Evolutionary conservation across 2,888 invertebrate genomes (phyloP).

Genomic region (Phaonia tiefii): DNA sequence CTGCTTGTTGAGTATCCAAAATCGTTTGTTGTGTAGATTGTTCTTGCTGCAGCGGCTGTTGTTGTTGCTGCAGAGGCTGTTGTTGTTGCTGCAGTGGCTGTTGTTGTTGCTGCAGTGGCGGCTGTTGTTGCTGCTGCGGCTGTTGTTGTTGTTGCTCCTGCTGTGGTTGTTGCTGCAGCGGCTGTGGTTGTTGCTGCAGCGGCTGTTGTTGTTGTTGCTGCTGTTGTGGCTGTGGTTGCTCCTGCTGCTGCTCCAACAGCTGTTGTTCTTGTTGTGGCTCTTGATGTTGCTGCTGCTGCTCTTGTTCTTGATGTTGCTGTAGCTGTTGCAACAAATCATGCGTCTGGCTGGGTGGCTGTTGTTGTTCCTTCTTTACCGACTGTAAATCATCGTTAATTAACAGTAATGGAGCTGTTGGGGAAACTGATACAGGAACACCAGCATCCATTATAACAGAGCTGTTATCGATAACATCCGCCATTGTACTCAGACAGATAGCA

Average conservation of each 20-base stretch:
- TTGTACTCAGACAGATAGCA: constrained; percentile 69
- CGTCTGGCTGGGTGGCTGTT: constrained; percentile 58
- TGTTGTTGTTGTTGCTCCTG: constrained; percentile 59
- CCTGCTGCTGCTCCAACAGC: constrained; percentile 43
- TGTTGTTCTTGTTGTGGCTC: constrained; percentile 11
- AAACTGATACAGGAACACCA: constrained; percentile 70
- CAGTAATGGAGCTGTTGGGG: constrained; percentile 42
- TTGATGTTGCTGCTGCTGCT: constrained; percentile 6
- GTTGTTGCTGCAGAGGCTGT: constrained; percentile 67
- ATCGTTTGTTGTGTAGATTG: constrained; percentile 67
- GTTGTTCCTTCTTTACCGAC: constrained; percentile 54
- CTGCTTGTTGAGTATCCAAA: constrained; percentile 67
- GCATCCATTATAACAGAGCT: constrained; percentile 77
- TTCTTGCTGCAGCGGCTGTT: constrained; percentile 44
- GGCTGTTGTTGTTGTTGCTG: constrained; percentile 66
- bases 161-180: constrained; percentile 64
- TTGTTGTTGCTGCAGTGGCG: constrained; percentile 40
- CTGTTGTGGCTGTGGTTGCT: background rate
- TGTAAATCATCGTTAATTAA: constrained; percentile 52
- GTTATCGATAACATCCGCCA: constrained; percentile 79
- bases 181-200: constrained; percentile 66
- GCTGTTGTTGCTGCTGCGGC: constrained; percentile 59
- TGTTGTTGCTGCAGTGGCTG: constrained; percentile 60
- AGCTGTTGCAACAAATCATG: constrained; percentile 31
- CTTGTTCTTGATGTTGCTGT: constrained; percentile 32